These are phyloP conservation scores for Drosophila mojavensis DNA, from an alignment of 1,140 invertebrate genomes.

Conservation along the genomic window DNA sequence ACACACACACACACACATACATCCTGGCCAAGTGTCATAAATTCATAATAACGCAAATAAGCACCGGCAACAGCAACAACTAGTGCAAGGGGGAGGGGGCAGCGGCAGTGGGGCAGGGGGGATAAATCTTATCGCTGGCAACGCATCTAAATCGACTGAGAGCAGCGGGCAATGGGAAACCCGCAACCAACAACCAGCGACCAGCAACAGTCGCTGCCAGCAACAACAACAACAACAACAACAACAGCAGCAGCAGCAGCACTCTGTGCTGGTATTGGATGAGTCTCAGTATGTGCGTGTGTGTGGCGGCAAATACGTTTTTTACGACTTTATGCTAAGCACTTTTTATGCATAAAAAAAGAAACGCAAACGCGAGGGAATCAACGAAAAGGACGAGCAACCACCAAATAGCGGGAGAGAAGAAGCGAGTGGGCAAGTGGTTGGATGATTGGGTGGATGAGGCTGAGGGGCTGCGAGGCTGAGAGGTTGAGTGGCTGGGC, in stretches of 20 bases:
- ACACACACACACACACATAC: slow-evolving; percentile 36
- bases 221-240: too few relatives aligned
- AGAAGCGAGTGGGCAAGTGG: background rate
- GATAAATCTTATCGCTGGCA: slow-evolving; percentile 64
- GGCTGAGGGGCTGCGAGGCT: background rate
- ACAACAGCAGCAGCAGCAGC: slow-evolving; percentile 43
- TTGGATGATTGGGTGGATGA: background rate
- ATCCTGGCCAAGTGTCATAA: slow-evolving; percentile 73
- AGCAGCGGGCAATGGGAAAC: slow-evolving; percentile 9
- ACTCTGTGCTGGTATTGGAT: slow-evolving; percentile 32
- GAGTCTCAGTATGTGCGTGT: slow-evolving; percentile 30
- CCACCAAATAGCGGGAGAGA: slow-evolving; percentile 51
- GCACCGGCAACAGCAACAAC: slow-evolving; percentile 53
- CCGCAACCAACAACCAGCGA: slow-evolving; percentile 35
- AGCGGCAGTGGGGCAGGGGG: background rate
- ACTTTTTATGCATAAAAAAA: slow-evolving; percentile 79
- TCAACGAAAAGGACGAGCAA: slow-evolving; percentile 42
- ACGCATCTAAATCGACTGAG: slow-evolving; percentile 66
- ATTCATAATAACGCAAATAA: slow-evolving; percentile 83
- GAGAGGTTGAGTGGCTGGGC: slow-evolving; percentile 1
- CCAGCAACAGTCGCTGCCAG: slow-evolving; percentile 38
- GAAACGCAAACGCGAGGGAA: slow-evolving; percentile 3
- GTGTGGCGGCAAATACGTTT: slow-evolving; percentile 75
- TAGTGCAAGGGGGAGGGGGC: slow-evolving; percentile 4
- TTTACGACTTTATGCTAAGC: slow-evolving; percentile 82